Conservation (phyloP, 2,797 vertebrate genomes). For the Capromys pilorides region DNA sequence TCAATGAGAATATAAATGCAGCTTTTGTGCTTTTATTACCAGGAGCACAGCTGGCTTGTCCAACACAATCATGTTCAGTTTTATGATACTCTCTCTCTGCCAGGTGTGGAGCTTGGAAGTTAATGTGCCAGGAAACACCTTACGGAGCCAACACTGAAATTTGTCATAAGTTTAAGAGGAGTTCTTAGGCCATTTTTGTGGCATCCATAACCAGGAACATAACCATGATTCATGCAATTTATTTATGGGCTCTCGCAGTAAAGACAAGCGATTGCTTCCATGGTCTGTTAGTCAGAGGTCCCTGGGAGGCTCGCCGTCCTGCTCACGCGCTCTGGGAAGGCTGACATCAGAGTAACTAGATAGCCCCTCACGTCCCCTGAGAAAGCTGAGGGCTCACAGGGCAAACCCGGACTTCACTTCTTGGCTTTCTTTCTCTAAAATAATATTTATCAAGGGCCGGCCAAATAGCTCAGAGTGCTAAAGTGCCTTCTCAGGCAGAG, state of each 20-base stretch:
- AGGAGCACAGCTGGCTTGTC: slow-evolving; percentile 61
- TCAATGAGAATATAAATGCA: slow-evolving; percentile 32
- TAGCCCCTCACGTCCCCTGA: not conserved
- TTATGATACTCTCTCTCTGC: slow-evolving; percentile 77
- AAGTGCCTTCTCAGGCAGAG: too few species aligned
- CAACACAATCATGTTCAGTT: slow-evolving; percentile 73
- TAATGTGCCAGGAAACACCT: slow-evolving; percentile 24
- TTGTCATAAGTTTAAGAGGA: slow-evolving; percentile 75
- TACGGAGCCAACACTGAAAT: slow-evolving; percentile 43
- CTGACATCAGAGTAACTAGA: slow-evolving; percentile 56
- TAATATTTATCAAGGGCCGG: too few species aligned
- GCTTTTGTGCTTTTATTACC: slow-evolving; percentile 68
- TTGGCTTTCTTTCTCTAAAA: not conserved
- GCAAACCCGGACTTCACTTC: slow-evolving; percentile 17
- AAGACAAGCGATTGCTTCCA: slow-evolving; percentile 75
- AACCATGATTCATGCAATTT: slow-evolving; percentile 75
- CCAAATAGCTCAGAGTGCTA: too few species aligned
- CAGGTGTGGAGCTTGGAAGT: slow-evolving; percentile 63
- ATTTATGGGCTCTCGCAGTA: slow-evolving; percentile 73
- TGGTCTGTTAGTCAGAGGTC: slow-evolving; percentile 74
- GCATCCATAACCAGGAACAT: slow-evolving; percentile 72
- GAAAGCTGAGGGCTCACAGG: slow-evolving; percentile 29
- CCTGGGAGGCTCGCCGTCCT: slow-evolving; percentile 65
- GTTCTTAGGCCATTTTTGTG: slow-evolving; percentile 73
- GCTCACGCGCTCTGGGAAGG: slow-evolving; percentile 54